Evolutionary conservation across 2,113 vertebrate species (phyloP), one percentile per base, ranked within the genome.

Genomic region (Centropus bengalensis): DNA sequence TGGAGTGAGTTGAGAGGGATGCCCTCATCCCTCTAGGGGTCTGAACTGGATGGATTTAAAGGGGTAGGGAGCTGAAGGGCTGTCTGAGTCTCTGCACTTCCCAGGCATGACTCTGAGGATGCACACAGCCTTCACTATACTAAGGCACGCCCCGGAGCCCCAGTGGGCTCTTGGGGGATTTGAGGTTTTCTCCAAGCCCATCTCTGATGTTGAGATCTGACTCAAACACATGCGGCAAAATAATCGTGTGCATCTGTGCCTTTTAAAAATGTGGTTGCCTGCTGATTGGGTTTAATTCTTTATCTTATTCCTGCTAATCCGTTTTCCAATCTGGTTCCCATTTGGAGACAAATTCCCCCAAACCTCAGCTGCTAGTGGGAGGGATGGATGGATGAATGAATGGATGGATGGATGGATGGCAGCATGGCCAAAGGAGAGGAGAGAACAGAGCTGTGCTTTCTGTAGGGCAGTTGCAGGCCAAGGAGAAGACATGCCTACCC

Each of bases 291-390:
- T 97, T 97, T 97, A 97, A 97, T 97, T 96, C 97, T 97, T 97
- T 97, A 97, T 97, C 97, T 96, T 97, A 97, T 97, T 97, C 95
- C 93, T 95, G 94, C 96, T 97, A 97, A 97, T 97, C 97, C 89
- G 2, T 96, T 97, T 95, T 92, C 90, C 96, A 97, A 95, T 97
- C 95, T 97, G 94, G 83, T 96, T 96, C 90, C 91, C 58, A 97
- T 97, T 97, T 97, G 77, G 88, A 97, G 77, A 97, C 97, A 97
- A 97, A 97, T 97, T 97, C 94, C 70, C 94, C 88, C 95, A 96
- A 94, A 96, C 96, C 94, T 91, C 95, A 95, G 88, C 94, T 95
- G 85, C 95, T 66, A 96, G 85, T 63, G 87, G 89, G 91, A 90
- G 86, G 92, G 91, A 42, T 12, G 10, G 42, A 44, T 95, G 86